Conservation (phyloP, 1,140 invertebrate genomes). For the Caenorhabditis inopinata region DNA sequence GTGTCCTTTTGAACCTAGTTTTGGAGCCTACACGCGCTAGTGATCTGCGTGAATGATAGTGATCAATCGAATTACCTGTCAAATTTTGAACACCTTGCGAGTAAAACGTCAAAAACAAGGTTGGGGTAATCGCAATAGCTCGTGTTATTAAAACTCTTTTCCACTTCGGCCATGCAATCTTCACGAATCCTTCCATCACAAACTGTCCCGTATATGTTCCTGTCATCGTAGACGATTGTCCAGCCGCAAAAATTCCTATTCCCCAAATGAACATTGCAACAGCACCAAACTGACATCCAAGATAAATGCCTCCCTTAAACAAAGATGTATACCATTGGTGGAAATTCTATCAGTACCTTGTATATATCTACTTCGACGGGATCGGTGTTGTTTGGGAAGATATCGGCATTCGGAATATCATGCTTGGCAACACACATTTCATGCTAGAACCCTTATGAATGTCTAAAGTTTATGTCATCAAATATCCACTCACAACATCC, state of each 20-base stretch:
- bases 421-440: constrained; percentile 38
- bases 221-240: constrained; percentile 83
- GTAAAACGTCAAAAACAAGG: constrained; percentile 75
- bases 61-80: constrained; percentile 68
- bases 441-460: constrained; percentile 18
- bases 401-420: constrained; percentile 41
- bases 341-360: background rate
- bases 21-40: too few species aligned
- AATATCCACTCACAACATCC: constrained; percentile 68
- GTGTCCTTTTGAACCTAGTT: too few species aligned
- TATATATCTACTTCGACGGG: constrained; percentile 77
- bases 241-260: constrained; percentile 83
- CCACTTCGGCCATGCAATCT: constrained; percentile 84
- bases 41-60: too few species aligned
- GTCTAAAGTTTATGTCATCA: background rate
- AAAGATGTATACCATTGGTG: background rate
- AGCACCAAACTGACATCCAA: constrained; percentile 80
- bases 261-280: constrained; percentile 85
- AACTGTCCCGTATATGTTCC: constrained; percentile 73
- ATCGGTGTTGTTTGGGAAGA: constrained; percentile 69
- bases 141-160: constrained; percentile 83
- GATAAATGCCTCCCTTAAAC: constrained; percentile 77
- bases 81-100: constrained; percentile 76
- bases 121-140: constrained; percentile 83
- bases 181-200: constrained; percentile 80